Conservation (phyloP, 1,140 invertebrate genomes). For the Drosophila busckii region DNA sequence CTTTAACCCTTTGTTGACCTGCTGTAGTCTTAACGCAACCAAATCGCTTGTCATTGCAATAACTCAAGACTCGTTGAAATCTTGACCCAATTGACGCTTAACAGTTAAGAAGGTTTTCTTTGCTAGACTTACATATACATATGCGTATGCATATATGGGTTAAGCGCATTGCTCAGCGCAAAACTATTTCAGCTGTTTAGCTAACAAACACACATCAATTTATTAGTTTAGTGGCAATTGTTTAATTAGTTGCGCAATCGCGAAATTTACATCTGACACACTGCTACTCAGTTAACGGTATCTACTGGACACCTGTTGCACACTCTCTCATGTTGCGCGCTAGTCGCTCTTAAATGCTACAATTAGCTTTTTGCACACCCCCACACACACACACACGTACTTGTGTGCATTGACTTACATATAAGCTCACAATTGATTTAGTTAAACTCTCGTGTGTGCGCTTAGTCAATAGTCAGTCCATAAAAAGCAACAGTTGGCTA, state of each 20-base stretch:
- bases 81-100: constrained; percentile 49
- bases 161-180: constrained; percentile 24
- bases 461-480: too few species aligned
- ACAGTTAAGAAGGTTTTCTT: constrained; percentile 17
- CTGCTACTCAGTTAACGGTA: constrained; percentile 48
- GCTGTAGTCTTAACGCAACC: constrained; percentile 9
- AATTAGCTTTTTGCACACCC: constrained; percentile 31
- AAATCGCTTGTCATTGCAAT: constrained; percentile 11
- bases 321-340: constrained; percentile 1
- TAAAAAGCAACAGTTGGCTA: constrained; percentile 45
- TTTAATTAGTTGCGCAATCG: constrained; percentile 74
- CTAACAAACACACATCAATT: constrained; percentile 35
- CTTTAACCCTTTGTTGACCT: constrained; percentile 53
- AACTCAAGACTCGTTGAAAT: constrained; percentile 14
- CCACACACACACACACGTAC: constrained; percentile 4
- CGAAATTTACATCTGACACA: constrained; percentile 19
- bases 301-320: constrained; percentile 57
- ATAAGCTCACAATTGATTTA: constrained; percentile 10
- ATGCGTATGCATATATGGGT: constrained; percentile 4
- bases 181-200: constrained; percentile 51
- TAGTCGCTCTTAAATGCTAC: constrained; percentile 14
- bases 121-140: neutral
- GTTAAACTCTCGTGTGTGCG: too few species aligned
- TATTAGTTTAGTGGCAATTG: constrained; percentile 61
- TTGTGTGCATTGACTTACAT: too few species aligned